Conservation (phyloP, 2,888 invertebrate genomes). For the Oscheius sp. region DNA sequence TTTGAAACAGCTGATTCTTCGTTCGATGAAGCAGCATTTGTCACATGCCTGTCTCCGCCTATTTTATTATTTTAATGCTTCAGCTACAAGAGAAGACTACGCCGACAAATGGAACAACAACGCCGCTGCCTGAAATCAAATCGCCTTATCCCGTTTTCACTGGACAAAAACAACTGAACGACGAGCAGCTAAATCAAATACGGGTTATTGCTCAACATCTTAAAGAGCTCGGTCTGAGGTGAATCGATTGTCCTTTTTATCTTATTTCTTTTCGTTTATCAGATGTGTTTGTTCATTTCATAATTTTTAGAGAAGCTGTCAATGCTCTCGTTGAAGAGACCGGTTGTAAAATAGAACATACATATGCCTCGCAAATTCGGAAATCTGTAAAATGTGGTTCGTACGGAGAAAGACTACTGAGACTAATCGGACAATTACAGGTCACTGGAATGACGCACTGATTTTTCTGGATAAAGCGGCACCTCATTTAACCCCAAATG, state of each 20-base stretch:
- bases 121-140: conserved; percentile 15
- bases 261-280: not conserved
- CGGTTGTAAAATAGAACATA: conserved; percentile 61
- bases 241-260: conserved; percentile 17
- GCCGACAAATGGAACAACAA: not conserved
- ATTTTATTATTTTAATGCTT: no score
- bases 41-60: not conserved
- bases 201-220: conserved; percentile 65
- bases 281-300: conserved; percentile 11
- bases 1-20: conserved; percentile 20
- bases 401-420: conserved; percentile 12
- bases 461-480: conserved; percentile 44
- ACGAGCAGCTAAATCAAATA: conserved; percentile 39
- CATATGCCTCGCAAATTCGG: conserved; percentile 49
- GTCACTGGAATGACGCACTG: conserved; percentile 53
- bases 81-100: conserved; percentile 22
- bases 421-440: conserved; percentile 23
- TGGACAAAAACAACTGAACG: conserved; percentile 16
- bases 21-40: conserved; percentile 10
- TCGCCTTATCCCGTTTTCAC: conserved; percentile 12
- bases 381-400: conserved; percentile 34
- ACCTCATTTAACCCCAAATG: conserved; percentile 11
- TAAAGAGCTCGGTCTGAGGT: conserved; percentile 59
- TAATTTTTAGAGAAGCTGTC: conserved; percentile 56
- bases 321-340: conserved; percentile 63